phyloP scores from a whole-genome alignment of 2,113 vertebrate genomes.

The Agelaius phoeniceus region DNA sequence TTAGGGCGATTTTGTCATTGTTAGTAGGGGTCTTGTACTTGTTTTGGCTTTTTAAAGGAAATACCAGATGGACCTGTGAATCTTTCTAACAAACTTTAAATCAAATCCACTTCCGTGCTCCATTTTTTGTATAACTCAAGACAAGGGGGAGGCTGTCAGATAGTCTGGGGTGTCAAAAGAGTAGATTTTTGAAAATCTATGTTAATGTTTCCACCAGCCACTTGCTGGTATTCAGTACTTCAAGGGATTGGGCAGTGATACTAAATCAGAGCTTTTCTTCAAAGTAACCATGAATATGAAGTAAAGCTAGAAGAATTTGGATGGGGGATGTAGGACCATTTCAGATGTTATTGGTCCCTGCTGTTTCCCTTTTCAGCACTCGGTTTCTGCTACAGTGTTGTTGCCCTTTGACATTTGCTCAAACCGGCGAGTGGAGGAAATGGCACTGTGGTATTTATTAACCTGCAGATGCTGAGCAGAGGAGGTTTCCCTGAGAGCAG shows the following conservation, averaged over 20 bases:
- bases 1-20: not conserved
- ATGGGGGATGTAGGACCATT: not conserved
- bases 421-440: constrained; percentile 19
- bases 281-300: not conserved
- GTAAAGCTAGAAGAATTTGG: not conserved
- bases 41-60: not conserved
- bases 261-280: not conserved
- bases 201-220: not conserved
- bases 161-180: not conserved
- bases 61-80: not conserved
- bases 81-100: not conserved
- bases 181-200: not conserved
- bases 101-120: not conserved
- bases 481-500: not conserved
- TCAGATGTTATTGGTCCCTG: not conserved
- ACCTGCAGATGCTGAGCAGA: not conserved
- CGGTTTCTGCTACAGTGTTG: not conserved
- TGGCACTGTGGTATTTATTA: not conserved
- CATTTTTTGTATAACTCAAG: not conserved
- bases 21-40: not conserved
- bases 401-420: constrained; percentile 1
- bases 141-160: not conserved
- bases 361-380: not conserved
- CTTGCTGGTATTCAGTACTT: not conserved
- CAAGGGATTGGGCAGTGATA: not conserved